Conservation (phyloP, 2,797 vertebrate genomes). For the Nothura maculosa region DNA sequence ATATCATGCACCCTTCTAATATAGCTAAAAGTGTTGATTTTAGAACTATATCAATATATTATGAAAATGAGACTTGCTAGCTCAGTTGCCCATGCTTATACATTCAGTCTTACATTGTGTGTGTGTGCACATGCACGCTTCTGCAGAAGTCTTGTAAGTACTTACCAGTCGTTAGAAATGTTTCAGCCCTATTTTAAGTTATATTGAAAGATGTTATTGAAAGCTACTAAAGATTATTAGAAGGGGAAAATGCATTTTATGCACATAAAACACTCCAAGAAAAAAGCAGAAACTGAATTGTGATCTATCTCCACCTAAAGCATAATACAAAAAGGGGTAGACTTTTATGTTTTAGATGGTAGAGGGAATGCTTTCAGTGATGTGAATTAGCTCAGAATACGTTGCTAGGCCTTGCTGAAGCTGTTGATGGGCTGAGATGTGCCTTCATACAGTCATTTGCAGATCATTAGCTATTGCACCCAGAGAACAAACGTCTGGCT, state of each 20-base stretch:
- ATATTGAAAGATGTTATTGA: neutral
- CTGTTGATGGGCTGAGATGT: neutral
- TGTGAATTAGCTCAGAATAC: neutral
- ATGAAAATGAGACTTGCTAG: neutral
- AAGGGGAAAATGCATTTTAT: neutral
- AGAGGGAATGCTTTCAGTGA: neutral
- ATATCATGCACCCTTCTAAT: neutral
- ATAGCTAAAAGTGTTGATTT: neutral
- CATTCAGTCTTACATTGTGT: rapidly evolving
- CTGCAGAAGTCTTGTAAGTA: neutral
- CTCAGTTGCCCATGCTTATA: neutral
- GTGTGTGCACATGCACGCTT: neutral
- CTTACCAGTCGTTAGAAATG: neutral
- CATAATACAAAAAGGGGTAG: neutral
- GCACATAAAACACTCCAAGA: neutral
- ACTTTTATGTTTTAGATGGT: neutral
- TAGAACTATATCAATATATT: neutral
- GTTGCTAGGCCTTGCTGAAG: neutral
- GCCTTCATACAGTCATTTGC: neutral
- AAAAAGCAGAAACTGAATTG: neutral
- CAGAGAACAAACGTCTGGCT: neutral
- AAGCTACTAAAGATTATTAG: neutral
- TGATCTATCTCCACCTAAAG: neutral
- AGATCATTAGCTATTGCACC: neutral
- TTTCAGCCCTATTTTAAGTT: neutral